Percentiles rank a stretch among this genome's conserved stretches.
phyloP scores from a whole-genome alignment of 2,888 invertebrate genomes.

The Hartigia nigra region DNA sequence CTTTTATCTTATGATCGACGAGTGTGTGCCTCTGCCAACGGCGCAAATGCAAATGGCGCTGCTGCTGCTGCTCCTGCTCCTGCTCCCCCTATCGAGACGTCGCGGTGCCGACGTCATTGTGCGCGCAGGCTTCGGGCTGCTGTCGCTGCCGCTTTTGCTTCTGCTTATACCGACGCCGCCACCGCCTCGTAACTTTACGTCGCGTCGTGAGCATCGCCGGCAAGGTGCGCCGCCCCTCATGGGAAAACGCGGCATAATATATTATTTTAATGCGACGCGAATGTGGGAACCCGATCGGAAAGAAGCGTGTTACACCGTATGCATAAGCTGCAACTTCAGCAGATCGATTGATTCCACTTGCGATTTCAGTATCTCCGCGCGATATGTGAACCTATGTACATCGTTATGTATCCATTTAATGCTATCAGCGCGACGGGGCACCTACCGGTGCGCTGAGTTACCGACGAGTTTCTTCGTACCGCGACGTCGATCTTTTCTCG shows the following conservation, averaged over 20 bases:
- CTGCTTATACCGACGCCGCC: neutral
- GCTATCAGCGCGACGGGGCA: neutral
- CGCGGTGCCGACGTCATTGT: neutral
- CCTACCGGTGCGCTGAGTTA: neutral
- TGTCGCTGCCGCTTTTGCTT: neutral
- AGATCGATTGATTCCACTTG: conserved; percentile 10
- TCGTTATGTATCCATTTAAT: neutral
- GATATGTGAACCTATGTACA: neutral
- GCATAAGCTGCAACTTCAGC: conserved; percentile 3
- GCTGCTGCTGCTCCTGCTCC: neutral
- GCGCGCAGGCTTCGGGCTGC: neutral
- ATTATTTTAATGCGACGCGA: conserved; percentile 35
- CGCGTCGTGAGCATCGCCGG: conserved; percentile 17
- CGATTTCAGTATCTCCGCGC: neutral
- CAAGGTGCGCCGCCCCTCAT: conserved; percentile 29
- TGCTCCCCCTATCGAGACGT: neutral
- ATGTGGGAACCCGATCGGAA: conserved; percentile 38
- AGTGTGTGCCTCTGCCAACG: conserved; percentile 11
- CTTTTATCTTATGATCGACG: conserved; percentile 50
- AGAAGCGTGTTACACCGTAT: neutral
- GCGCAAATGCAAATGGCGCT: neutral
- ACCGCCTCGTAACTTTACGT: conserved; percentile 28
- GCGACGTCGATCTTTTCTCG: neutral
- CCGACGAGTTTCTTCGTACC: neutral
- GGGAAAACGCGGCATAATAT: conserved; percentile 36